Evolutionary conservation across 2,797 vertebrate species (phyloP).

Genomic region (Cuniculus paca): DNA sequence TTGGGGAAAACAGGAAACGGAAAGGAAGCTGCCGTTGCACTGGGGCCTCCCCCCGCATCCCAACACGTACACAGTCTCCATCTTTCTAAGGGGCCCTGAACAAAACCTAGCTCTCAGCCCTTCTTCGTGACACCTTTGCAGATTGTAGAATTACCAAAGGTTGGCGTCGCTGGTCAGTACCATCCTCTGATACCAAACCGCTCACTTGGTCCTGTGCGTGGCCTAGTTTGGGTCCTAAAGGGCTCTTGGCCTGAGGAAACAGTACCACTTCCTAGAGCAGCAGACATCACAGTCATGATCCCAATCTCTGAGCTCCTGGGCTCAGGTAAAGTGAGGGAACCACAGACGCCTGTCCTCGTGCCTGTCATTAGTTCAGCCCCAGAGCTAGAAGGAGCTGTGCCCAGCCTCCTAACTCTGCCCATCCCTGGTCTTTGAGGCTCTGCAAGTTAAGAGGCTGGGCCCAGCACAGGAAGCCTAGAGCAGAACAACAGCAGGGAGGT

Average conservation of each 20-base stretch:
- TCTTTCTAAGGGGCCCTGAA: neutral
- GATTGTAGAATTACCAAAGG: neutral
- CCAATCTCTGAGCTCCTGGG: neutral
- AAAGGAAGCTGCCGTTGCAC: slow-evolving; percentile 3
- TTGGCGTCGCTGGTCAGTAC: neutral
- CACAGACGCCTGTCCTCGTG: neutral
- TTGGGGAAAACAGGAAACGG: slow-evolving; percentile 46
- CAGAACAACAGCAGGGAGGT: neutral
- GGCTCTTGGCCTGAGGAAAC: neutral
- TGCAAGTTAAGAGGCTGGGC: neutral
- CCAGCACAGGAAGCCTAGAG: neutral
- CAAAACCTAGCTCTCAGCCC: no score
- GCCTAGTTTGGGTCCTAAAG: no score
- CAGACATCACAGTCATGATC: neutral
- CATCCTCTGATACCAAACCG: neutral
- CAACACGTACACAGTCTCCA: neutral
- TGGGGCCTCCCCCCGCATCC: neutral
- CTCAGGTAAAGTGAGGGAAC: neutral
- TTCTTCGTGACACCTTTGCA: neutral
- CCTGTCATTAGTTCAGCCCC: neutral
- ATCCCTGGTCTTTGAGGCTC: neutral
- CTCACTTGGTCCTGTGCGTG: neutral
- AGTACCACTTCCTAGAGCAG: no score
- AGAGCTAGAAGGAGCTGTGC: neutral
- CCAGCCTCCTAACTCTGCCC: no score